Percentiles rank a stretch among this genome's conserved stretches.
These are phyloP conservation scores for Acutogordius australiensis DNA, from an alignment of 2,888 invertebrate genomes.

Conservation along the genomic window DNA sequence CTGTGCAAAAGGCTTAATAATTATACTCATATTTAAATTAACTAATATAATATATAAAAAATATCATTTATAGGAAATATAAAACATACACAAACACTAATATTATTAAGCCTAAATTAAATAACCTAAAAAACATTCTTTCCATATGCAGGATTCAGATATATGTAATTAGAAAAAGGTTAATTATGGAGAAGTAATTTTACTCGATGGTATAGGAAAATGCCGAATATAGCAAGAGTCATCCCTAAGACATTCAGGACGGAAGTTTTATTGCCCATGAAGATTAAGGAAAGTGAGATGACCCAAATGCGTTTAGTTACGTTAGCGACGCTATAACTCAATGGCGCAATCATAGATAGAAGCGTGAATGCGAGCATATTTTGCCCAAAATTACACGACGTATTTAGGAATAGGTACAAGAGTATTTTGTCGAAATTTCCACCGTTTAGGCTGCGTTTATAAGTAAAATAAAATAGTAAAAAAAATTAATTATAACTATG, in stretches of 20 bases:
- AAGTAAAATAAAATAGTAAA: background rate
- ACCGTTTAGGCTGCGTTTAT: background rate
- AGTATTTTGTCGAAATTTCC: background rate
- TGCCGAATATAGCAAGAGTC: slow-evolving; percentile 58
- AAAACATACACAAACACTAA: no score
- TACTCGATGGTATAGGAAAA: slow-evolving; percentile 59
- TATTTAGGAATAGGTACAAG: background rate
- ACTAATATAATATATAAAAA: no score
- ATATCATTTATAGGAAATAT: no score
- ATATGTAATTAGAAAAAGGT: no score
- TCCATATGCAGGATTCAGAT: no score
- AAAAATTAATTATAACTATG: no score
- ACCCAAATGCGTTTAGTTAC: slow-evolving; percentile 65
- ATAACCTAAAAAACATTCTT: no score
- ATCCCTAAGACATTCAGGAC: slow-evolving; percentile 56
- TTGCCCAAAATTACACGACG: slow-evolving; percentile 53
- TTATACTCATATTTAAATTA: no score
- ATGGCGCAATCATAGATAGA: slow-evolving; percentile 53
- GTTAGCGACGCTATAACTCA: slow-evolving; percentile 77
- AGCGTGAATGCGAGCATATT: slow-evolving; percentile 79
- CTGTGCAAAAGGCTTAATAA: no score
- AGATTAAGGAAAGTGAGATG: slow-evolving; percentile 52
- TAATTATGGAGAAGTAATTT: slow-evolving; percentile 15
- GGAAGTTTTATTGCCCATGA: slow-evolving; percentile 67
- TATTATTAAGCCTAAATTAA: no score